Conservation (phyloP, 2,113 vertebrate species). For the Pandion haliaetus region DNA sequence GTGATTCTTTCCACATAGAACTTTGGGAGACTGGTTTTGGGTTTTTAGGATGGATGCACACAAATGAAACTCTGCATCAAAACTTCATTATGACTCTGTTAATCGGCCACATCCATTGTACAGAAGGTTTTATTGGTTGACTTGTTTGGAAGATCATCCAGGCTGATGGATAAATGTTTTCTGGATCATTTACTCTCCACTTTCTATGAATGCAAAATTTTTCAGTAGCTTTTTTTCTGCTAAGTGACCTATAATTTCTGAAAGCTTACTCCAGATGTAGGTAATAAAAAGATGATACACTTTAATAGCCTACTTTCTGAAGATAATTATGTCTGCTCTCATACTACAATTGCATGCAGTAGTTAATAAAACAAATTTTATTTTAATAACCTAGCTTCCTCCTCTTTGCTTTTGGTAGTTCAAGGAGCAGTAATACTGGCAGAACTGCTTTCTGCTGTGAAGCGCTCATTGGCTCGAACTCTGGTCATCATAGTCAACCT, state of each 20-base stretch:
- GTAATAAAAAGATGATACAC: background rate
- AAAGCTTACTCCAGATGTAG: background rate
- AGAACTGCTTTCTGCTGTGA: slow-evolving; percentile 91
- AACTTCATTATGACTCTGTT: background rate
- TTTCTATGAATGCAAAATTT: background rate
- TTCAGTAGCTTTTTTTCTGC: background rate
- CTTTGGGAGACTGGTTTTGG: background rate
- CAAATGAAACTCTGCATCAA: background rate
- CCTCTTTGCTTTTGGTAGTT: slow-evolving; percentile 69
- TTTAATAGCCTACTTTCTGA: background rate
- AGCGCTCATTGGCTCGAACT: slow-evolving; percentile 90
- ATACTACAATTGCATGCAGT: background rate
- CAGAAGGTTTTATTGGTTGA: background rate
- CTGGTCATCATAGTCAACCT: slow-evolving; percentile 94
- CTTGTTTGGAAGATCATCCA: background rate
- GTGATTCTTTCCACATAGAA: rapidly evolving
- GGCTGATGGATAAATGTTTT: background rate
- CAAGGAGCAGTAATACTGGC: slow-evolving; percentile 90
- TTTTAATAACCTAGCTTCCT: background rate
- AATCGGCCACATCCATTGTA: background rate
- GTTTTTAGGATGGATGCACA: background rate
- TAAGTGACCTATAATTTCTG: background rate
- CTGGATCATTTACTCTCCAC: background rate
- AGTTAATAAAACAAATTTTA: background rate
- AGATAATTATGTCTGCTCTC: background rate